Conservation (phyloP, 1,140 invertebrate species). For the Atta cephalotes region DNA sequence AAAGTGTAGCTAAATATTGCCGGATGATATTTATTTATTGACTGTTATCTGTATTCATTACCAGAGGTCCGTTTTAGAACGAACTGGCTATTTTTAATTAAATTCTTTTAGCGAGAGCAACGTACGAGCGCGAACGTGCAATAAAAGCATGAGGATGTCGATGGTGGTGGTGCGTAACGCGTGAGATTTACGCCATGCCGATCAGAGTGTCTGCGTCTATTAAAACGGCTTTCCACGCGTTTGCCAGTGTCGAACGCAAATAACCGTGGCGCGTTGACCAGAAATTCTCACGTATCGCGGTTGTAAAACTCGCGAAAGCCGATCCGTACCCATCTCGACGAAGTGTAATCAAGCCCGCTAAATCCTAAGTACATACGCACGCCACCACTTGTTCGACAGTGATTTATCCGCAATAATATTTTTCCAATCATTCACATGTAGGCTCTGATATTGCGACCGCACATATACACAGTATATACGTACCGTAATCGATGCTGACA, state of each 20-base stretch:
- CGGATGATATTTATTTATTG: conserved; percentile 26
- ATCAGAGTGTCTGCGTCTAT: conserved; percentile 43
- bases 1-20: neutral
- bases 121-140: neutral
- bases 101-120: conserved; percentile 46
- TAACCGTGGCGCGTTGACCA: conserved; percentile 47
- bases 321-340: conserved; percentile 42
- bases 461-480: no score
- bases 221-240: conserved; percentile 54
- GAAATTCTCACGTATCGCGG: conserved; percentile 56
- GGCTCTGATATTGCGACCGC: neutral
- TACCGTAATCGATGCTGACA: conserved; percentile 27
- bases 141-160: conserved; percentile 19
- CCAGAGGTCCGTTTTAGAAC: neutral
- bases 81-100: conserved; percentile 53
- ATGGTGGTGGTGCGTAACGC: conserved; percentile 35
- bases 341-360: conserved; percentile 58
- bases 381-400: conserved; percentile 39
- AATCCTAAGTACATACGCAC: conserved; percentile 56
- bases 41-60: conserved; percentile 26
- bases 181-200: conserved; percentile 48
- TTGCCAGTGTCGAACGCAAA: conserved; percentile 46
- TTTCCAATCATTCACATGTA: conserved; percentile 20
- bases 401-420: conserved; percentile 67
- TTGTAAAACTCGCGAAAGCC: conserved; percentile 61